Percentiles rank a stretch among this genome's conserved stretches.
Conservation (phyloP, 2,113 vertebrate genomes). For the Syrrhaptes paradoxus region DNA sequence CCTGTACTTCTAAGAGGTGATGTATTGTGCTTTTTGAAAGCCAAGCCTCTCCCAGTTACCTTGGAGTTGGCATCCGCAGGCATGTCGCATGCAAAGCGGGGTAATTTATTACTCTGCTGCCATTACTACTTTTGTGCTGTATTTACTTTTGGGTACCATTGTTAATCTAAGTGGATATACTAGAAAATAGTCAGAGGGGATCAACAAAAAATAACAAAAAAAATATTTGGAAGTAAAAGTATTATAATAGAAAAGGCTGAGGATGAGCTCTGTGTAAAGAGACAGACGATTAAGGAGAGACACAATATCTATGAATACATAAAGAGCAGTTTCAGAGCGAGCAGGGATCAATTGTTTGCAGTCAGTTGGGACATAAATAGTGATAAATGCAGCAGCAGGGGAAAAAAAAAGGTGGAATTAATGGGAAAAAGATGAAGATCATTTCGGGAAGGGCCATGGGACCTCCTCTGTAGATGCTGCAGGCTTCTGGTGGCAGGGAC, state of each 20-base stretch:
- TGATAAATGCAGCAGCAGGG: background rate
- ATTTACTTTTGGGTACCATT: background rate
- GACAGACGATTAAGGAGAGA: background rate
- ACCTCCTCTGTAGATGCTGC: background rate
- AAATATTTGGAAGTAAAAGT: background rate
- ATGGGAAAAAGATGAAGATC: background rate
- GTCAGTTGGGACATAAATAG: constrained; percentile 16
- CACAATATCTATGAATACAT: background rate
- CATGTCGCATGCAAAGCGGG: background rate
- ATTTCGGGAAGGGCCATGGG: background rate
- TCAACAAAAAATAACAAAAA: background rate
- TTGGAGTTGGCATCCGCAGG: background rate
- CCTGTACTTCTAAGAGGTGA: background rate
- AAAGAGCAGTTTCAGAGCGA: background rate
- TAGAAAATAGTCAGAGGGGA: background rate
- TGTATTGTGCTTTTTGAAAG: background rate
- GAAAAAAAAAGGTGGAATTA: background rate
- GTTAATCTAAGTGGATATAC: background rate
- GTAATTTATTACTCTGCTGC: background rate
- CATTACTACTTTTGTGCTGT: background rate
- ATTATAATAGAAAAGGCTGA: background rate
- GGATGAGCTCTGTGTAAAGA: background rate
- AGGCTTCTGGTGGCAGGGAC: background rate
- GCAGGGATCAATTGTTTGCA: constrained; percentile 16
- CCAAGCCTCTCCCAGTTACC: background rate